A percentile compares a stretch with the other conserved stretches of the same genome.
phyloP scores from a whole-genome alignment of 2,797 vertebrate species.

The Tympanoctomys barrerae region DNA sequence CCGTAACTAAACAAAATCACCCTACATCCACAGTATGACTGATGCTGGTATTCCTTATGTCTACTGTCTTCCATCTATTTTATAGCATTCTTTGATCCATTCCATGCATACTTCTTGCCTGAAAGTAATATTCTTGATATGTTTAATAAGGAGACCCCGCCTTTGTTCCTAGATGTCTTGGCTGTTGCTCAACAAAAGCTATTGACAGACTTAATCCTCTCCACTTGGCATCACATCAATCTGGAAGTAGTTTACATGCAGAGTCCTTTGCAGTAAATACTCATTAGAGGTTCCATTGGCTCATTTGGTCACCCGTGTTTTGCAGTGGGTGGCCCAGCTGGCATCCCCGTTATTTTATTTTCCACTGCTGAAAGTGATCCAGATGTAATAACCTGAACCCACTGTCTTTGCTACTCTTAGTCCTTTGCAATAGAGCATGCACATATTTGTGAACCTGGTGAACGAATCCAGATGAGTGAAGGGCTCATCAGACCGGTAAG shows the following conservation, averaged over 20 bases:
- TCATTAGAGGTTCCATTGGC: conserved; percentile 82
- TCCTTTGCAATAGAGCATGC: conserved; percentile 56
- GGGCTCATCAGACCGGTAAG: conserved; percentile 51
- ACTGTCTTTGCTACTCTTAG: background rate
- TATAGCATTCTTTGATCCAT: conserved; percentile 74
- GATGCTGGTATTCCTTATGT: conserved; percentile 63
- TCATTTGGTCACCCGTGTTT: conserved; percentile 86
- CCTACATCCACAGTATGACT: conserved; percentile 14
- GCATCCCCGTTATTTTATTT: conserved; percentile 84
- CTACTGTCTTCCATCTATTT: conserved; percentile 76
- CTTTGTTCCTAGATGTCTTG: conserved; percentile 85
- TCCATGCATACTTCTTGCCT: conserved; percentile 77
- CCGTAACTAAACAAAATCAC: conserved; percentile 29
- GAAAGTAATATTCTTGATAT: conserved; percentile 87
- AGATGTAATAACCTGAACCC: conserved; percentile 82
- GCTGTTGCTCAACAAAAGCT: conserved; percentile 83
- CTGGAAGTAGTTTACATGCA: conserved; percentile 86
- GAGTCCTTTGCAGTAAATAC: conserved; percentile 86
- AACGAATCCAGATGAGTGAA: conserved; percentile 75
- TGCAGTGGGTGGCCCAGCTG: conserved; percentile 88
- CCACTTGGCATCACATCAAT: conserved; percentile 88
- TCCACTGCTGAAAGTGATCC: conserved; percentile 84
- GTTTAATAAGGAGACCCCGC: conserved; percentile 76
- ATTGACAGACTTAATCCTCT: conserved; percentile 83
- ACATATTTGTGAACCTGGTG: conserved; percentile 70